Conservation (phyloP, 2,113 vertebrate species). For the Bolborhynchus lineola region DNA sequence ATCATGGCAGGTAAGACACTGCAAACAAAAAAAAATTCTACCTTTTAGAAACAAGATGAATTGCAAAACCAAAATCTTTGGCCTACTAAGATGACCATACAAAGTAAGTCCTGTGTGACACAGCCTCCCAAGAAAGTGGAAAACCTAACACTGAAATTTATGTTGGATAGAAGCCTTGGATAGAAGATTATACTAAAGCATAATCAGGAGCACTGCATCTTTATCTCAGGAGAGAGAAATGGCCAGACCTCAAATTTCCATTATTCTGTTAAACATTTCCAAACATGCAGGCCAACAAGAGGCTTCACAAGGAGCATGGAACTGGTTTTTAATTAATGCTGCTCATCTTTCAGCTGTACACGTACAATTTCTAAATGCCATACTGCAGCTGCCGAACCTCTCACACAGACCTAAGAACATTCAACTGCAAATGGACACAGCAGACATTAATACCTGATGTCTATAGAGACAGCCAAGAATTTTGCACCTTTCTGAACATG, state of each 20-base stretch:
- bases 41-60: background rate
- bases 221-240: background rate
- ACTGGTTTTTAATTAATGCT: background rate
- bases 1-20: background rate
- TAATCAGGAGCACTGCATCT: background rate
- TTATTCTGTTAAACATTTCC: constrained; percentile 13
- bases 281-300: background rate
- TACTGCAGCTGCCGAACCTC: background rate
- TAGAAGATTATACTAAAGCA: background rate
- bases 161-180: background rate
- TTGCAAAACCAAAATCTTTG: background rate
- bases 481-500: constrained; percentile 55
- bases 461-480: background rate
- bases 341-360: background rate
- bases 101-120: background rate
- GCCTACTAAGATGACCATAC: background rate
- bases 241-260: background rate
- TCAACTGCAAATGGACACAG: background rate
- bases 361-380: background rate
- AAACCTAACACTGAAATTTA: background rate
- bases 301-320: background rate
- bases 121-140: background rate
- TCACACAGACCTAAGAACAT: background rate
- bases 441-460: background rate
- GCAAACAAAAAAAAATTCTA: background rate